phyloP scores from a whole-genome alignment of 2,888 invertebrate genomes.

The Andrena bicolor region DNA sequence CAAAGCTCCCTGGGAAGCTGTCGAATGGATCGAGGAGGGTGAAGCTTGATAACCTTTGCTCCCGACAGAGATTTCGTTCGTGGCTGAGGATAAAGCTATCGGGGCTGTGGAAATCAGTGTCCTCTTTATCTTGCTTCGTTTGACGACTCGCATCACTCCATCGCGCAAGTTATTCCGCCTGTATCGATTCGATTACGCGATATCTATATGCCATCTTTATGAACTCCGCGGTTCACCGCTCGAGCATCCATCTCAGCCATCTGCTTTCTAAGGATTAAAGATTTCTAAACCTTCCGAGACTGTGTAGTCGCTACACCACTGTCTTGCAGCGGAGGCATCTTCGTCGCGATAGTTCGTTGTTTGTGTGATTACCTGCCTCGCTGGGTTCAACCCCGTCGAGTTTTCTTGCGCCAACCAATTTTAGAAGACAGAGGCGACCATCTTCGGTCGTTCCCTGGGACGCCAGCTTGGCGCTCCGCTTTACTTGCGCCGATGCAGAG shows the following conservation, averaged over 20 bases:
- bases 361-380: conserved; percentile 75
- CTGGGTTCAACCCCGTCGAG: conserved; percentile 59
- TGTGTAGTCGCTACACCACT: conserved; percentile 39
- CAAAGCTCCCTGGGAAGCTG: not conserved
- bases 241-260: too few relatives aligned
- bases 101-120: too few relatives aligned
- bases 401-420: conserved; percentile 75
- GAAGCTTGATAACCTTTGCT: conserved; percentile 2
- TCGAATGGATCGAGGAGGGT: not conserved
- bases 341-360: conserved; percentile 65
- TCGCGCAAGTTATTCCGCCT: too few relatives aligned
- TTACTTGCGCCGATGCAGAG: conserved; percentile 30
- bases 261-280: conserved; percentile 5
- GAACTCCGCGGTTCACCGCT: too few relatives aligned
- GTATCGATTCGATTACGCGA: too few relatives aligned
- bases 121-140: too few relatives aligned
- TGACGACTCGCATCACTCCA: too few relatives aligned
- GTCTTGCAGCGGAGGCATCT: conserved; percentile 49
- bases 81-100: too few relatives aligned
- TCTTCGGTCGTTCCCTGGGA: conserved; percentile 30
- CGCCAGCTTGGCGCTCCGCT: conserved; percentile 48
- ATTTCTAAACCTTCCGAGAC: not conserved
- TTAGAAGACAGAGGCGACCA: conserved; percentile 61
- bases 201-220: too few relatives aligned
- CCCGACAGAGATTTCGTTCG: not conserved